Conservation (phyloP, 2,888 invertebrate genomes). For the Chaitophorus viminalis region DNA sequence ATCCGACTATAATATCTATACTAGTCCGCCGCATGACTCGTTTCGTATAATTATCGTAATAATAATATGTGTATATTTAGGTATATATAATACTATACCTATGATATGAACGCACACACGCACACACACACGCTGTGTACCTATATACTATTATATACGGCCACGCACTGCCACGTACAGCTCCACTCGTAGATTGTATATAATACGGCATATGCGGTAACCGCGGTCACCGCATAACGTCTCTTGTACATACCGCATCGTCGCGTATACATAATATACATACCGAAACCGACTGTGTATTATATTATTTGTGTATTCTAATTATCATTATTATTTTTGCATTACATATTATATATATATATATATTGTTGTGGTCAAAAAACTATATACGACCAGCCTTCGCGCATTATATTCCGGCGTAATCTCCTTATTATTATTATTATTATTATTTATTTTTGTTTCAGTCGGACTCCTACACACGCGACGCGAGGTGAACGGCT, state of each 20-base stretch:
- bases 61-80: not conserved
- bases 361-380: slow-evolving; percentile 1
- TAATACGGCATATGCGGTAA: not conserved
- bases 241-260: not conserved
- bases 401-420: not conserved
- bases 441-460: not conserved
- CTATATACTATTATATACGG: not conserved
- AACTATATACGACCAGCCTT: not conserved
- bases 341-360: not conserved
- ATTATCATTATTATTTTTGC: not conserved
- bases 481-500: slow-evolving; percentile 20
- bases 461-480: slow-evolving; percentile 2
- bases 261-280: too few relatives aligned
- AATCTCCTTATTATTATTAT: slow-evolving; percentile 18
- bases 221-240: not conserved
- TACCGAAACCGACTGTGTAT: too few relatives aligned
- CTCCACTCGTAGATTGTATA: not conserved
- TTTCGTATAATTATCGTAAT: not conserved
- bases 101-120: not conserved
- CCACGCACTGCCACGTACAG: not conserved
- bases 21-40: not conserved
- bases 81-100: too few relatives aligned
- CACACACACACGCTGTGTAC: too few relatives aligned
- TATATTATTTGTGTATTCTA: too few relatives aligned
- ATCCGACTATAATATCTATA: too few relatives aligned